Evolutionary conservation across 1,140 invertebrate genomes (phyloP).

Genomic region (Polypedilum vanderplanki): DNA sequence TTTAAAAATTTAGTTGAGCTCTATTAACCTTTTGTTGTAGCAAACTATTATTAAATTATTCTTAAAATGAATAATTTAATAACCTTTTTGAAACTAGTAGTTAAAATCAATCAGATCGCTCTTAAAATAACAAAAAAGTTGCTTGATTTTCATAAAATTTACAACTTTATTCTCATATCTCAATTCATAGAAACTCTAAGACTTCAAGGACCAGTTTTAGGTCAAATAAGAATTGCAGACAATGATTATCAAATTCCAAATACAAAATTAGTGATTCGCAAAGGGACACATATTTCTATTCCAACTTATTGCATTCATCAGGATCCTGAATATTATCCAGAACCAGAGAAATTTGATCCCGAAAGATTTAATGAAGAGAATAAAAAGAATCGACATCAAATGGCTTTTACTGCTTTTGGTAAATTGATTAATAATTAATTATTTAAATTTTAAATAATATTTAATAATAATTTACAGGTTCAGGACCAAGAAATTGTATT

Average conservation of each 20-base stretch:
- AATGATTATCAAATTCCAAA: constrained; percentile 15
- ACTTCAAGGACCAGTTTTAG: not conserved
- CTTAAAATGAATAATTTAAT: too few relatives aligned
- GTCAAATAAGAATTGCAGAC: not conserved
- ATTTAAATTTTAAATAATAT: too few relatives aligned
- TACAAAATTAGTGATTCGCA: not conserved
- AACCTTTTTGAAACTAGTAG: too few relatives aligned
- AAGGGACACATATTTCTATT: not conserved
- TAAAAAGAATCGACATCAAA: constrained; percentile 35
- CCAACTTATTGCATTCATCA: not conserved
- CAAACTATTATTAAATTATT: too few relatives aligned
- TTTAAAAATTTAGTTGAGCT: not conserved
- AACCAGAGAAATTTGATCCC: constrained; percentile 34
- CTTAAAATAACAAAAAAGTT: too few relatives aligned
- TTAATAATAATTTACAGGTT: constrained; percentile 30
- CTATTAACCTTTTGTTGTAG: not conserved
- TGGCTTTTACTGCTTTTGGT: constrained; percentile 42
- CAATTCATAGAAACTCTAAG: not conserved
- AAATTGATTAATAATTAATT: not conserved
- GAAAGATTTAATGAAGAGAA: constrained; percentile 35
- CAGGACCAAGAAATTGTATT: constrained; percentile 50
- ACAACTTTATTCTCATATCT: too few relatives aligned
- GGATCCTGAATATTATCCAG: constrained; percentile 40
- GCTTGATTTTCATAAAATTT: too few relatives aligned
- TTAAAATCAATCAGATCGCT: too few relatives aligned